Conservation (phyloP, 2,797 vertebrate species). For the Lithobates pipiens region DNA sequence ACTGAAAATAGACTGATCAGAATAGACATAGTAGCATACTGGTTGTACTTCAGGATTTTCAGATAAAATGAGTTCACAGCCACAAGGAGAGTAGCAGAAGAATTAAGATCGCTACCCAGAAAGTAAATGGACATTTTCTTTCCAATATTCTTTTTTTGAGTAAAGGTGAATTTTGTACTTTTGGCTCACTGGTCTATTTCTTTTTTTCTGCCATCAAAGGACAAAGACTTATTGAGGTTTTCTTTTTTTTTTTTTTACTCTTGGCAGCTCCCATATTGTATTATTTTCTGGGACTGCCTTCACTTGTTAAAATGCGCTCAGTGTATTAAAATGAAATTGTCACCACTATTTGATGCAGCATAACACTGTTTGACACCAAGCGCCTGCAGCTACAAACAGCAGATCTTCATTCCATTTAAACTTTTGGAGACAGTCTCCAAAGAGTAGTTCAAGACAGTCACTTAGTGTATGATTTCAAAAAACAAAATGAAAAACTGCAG, state of each 20-base stretch:
- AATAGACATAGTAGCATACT: background rate
- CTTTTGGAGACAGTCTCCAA: conserved; percentile 74
- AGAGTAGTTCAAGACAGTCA: conserved; percentile 69
- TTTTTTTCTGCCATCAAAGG: conserved; percentile 68
- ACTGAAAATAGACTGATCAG: background rate
- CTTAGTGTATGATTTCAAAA: conserved; percentile 77
- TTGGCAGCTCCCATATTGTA: conserved; percentile 68
- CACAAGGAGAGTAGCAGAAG: conserved; percentile 58
- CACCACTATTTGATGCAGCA: conserved; percentile 72
- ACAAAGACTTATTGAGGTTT: conserved; percentile 63
- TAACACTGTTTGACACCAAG: conserved; percentile 74
- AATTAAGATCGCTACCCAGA: conserved; percentile 69
- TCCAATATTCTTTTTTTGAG: conserved; percentile 65
- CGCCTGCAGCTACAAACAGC: conserved; percentile 75
- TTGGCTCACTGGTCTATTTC: conserved; percentile 65
- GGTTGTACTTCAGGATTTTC: conserved; percentile 66
- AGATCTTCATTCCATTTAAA: conserved; percentile 78
- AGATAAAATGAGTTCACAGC: conserved; percentile 69
- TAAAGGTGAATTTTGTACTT: conserved; percentile 55
- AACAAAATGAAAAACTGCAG: conserved; percentile 70
- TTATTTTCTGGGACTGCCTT: conserved; percentile 69
- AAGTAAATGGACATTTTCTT: conserved; percentile 73
- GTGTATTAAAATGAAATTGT: conserved; percentile 79
- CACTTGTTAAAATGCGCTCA: conserved; percentile 73
- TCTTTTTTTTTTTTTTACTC: conserved; percentile 54